Percentiles rank a stretch among this genome's conserved stretches.
Evolutionary conservation across 2,888 invertebrate species (phyloP).

Genomic region (Dryocosmus kuriphilus): DNA sequence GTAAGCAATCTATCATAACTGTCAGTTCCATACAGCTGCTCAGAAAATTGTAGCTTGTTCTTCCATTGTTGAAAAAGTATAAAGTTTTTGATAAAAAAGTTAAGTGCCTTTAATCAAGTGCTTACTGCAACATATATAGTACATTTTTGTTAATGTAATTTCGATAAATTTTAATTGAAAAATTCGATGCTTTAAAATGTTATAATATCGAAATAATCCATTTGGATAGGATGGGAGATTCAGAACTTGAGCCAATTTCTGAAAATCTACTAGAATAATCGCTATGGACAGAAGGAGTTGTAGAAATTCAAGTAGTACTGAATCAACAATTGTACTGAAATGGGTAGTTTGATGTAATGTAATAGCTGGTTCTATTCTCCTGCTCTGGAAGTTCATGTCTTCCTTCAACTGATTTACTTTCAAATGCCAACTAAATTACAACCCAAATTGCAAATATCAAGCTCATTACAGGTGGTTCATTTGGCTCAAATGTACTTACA

Average conservation of each 20-base stretch:
- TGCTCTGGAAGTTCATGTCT: neutral
- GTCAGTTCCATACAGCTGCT: slow-evolving; percentile 14
- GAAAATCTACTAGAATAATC: too few relatives aligned
- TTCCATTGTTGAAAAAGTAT: neutral
- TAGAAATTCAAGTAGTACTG: neutral
- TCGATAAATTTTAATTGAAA: too few relatives aligned
- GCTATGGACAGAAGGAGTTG: neutral
- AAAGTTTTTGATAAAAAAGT: neutral
- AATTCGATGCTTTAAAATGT: too few relatives aligned
- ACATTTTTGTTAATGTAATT: too few relatives aligned
- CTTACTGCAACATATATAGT: neutral
- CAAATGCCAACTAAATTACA: slow-evolving; percentile 10
- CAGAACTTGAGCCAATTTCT: too few relatives aligned
- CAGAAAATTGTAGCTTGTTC: neutral
- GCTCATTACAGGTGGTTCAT: neutral
- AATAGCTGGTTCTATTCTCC: neutral
- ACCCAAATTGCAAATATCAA: neutral
- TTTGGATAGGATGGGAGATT: too few relatives aligned
- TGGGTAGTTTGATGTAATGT: slow-evolving; percentile 13
- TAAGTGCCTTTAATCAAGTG: neutral
- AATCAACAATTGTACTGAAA: neutral
- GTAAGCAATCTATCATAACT: slow-evolving; percentile 4
- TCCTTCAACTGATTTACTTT: too few relatives aligned
- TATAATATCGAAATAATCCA: too few relatives aligned
- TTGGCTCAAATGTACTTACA: neutral